Conservation (phyloP, 2,888 invertebrate species). For the Petrophora chlorosata region DNA sequence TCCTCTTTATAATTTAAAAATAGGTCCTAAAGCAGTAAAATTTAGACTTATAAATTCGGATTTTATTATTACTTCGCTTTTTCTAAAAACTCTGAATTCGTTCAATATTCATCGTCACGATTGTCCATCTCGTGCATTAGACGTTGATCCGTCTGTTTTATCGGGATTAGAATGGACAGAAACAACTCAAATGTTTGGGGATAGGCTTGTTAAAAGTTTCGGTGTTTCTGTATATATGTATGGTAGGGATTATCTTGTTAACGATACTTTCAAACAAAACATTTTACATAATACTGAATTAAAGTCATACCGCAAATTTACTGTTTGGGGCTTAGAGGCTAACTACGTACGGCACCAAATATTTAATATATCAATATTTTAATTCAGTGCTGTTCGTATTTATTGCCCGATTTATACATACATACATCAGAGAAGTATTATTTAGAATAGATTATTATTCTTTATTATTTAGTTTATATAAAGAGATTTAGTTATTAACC, state of each 20-base stretch:
- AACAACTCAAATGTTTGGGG: conserved; percentile 13
- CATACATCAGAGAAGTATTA: no score
- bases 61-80: conserved; percentile 15
- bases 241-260: background rate
- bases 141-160: conserved; percentile 55
- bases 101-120: conserved; percentile 73
- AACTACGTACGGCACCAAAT: no score
- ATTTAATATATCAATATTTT: no score
- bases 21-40: background rate
- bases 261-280: no score
- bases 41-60: background rate
- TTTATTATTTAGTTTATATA: no score
- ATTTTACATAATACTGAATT: no score
- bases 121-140: conserved; percentile 67
- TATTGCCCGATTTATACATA: no score
- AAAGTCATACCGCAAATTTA: no score
- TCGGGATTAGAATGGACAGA: conserved; percentile 29
- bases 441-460: no score
- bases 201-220: conserved; percentile 36
- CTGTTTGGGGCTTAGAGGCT: no score
- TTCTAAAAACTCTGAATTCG: conserved; percentile 23
- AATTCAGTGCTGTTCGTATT: no score
- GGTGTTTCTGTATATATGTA: conserved; percentile 2
- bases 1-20: background rate
- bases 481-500: no score